These are phyloP conservation scores for Calephelis perditalis DNA, from an alignment of 2,888 invertebrate genomes.

Conservation along the genomic window DNA sequence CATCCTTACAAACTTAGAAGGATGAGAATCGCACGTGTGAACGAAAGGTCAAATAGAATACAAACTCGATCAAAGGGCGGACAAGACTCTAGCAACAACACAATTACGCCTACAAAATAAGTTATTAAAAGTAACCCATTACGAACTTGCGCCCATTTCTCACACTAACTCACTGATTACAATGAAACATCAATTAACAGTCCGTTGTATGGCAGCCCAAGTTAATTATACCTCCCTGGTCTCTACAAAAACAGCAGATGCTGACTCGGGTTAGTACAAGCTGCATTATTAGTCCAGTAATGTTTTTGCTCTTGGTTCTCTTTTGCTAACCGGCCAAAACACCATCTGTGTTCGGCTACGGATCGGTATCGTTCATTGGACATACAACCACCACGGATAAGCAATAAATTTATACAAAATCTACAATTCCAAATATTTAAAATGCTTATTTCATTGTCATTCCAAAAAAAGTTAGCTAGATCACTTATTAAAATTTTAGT, in stretches of 20 bases:
- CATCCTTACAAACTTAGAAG: too few relatives aligned
- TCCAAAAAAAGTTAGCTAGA: too few relatives aligned
- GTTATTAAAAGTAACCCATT: constrained; percentile 8
- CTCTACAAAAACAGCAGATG: constrained; percentile 72
- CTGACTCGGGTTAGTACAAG: constrained; percentile 49
- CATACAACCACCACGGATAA: constrained; percentile 24
- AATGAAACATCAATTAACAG: constrained; percentile 66
- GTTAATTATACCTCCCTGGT: constrained; percentile 63
- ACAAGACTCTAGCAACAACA: constrained; percentile 1
- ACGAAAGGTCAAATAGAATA: neutral
- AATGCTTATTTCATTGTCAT: too few relatives aligned
- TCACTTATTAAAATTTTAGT: too few relatives aligned
- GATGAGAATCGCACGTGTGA: too few relatives aligned
- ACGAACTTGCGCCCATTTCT: constrained; percentile 32
- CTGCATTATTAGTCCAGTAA: constrained; percentile 66
- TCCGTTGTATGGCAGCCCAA: constrained; percentile 54
- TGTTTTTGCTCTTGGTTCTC: constrained; percentile 54
- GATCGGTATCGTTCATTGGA: constrained; percentile 38
- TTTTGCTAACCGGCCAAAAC: constrained; percentile 60
- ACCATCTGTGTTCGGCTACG: constrained; percentile 62
- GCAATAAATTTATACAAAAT: too few relatives aligned
- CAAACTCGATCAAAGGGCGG: neutral
- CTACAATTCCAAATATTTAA: too few relatives aligned
- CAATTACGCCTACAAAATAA: neutral
- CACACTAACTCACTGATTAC: constrained; percentile 43